These are phyloP conservation scores for Clinocottus analis DNA, from an alignment of 2,113 vertebrate genomes.

Conservation along the genomic window DNA sequence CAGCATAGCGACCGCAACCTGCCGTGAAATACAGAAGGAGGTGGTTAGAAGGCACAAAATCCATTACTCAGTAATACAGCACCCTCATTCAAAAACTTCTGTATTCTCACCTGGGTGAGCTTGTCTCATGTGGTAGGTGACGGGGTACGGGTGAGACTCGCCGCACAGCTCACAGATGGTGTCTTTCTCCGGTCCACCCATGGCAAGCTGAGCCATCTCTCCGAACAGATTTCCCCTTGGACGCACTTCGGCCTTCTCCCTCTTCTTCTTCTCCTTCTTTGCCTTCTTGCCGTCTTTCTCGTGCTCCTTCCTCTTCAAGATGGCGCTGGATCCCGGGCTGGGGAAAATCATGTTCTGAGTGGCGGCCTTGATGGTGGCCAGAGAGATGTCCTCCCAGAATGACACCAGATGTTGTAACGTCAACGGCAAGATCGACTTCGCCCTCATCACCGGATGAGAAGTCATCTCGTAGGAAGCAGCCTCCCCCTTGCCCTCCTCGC, in stretches of 20 bases:
- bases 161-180: slow-evolving; percentile 98
- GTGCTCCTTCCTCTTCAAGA: slow-evolving; percentile 96
- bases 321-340: slow-evolving; percentile 96
- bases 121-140: slow-evolving; percentile 99
- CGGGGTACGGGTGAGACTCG: slow-evolving; percentile 97
- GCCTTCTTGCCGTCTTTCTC: slow-evolving; percentile 95
- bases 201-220: slow-evolving; percentile 98
- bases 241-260: slow-evolving; percentile 94
- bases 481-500: slow-evolving; percentile 93
- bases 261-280: slow-evolving; percentile 99
- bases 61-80: not conserved
- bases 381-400: slow-evolving; percentile 98
- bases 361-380: slow-evolving; percentile 98
- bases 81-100: not conserved
- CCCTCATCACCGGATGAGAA: slow-evolving; percentile 84
- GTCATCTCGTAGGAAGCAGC: slow-evolving; percentile 87
- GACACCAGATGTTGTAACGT: slow-evolving; percentile 97
- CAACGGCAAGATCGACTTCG: slow-evolving; percentile 93
- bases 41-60: not conserved
- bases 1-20: slow-evolving; percentile 98
- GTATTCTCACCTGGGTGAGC: slow-evolving; percentile 93
- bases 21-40: slow-evolving; percentile 15
- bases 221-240: slow-evolving; percentile 98
- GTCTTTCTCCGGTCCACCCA: slow-evolving; percentile 98
- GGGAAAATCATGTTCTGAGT: slow-evolving; percentile 99